Conservation (phyloP, 2,113 vertebrate genomes). For the Pristiophorus japonicus region DNA sequence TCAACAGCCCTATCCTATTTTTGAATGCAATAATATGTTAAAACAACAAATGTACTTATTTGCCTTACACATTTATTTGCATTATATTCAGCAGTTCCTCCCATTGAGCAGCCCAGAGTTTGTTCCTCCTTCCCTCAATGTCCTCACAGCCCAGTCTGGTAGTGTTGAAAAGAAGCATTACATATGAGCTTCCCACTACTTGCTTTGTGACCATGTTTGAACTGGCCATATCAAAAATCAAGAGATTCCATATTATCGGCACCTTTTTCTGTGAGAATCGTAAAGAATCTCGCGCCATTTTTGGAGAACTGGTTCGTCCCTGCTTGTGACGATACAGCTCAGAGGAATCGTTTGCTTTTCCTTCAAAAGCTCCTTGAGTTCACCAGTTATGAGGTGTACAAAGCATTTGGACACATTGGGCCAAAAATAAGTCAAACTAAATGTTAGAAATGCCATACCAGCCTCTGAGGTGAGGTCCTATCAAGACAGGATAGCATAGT, state of each 20-base stretch:
- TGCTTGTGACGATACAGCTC: background rate
- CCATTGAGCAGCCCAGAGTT: background rate
- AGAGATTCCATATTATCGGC: background rate
- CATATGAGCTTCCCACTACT: background rate
- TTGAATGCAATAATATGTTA: background rate
- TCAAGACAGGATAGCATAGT: too few relatives aligned
- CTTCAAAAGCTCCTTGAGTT: background rate
- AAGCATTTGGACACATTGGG: background rate
- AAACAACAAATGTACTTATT: background rate
- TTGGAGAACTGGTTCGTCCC: background rate
- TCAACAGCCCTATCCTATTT: background rate
- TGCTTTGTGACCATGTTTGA: background rate
- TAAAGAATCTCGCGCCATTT: background rate
- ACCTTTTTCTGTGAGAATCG: background rate
- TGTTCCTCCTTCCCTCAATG: background rate
- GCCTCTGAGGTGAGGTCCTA: background rate
- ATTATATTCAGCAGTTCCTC: background rate
- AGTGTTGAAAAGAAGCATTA: background rate
- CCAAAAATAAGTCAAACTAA: background rate
- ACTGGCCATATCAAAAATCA: background rate
- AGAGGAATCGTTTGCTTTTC: background rate
- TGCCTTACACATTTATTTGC: background rate
- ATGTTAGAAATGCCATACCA: background rate
- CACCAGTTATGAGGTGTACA: background rate
- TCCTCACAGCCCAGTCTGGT: background rate